Conservation (phyloP, 2,797 vertebrate genomes). For the Petrocephalus sullivani region DNA sequence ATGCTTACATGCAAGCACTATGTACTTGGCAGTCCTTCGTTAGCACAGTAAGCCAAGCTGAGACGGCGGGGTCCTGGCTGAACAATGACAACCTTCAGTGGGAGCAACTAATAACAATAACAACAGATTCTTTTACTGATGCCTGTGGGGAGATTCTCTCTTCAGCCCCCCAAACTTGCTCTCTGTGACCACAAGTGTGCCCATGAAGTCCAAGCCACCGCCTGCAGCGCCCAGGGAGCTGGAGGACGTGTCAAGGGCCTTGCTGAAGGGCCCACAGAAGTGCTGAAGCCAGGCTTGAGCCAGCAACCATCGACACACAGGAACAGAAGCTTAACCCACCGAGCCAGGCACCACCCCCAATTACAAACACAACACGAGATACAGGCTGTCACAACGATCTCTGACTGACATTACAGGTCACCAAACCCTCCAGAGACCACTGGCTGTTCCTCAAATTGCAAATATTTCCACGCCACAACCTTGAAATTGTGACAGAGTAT, state of each 20-base stretch:
- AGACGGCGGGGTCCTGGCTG: constrained; percentile 35
- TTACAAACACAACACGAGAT: background rate
- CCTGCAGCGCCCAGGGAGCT: too few relatives aligned
- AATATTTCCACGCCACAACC: background rate
- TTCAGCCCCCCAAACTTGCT: too few relatives aligned
- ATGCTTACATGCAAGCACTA: background rate
- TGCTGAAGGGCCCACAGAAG: too few relatives aligned
- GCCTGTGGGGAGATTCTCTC: too few relatives aligned
- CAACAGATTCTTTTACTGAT: too few relatives aligned
- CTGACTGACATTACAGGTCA: background rate
- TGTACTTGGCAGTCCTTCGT: background rate
- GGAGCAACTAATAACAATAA: constrained; percentile 2
- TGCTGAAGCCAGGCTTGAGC: too few relatives aligned
- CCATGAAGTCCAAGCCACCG: too few relatives aligned
- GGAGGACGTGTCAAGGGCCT: too few relatives aligned
- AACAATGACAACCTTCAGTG: constrained; percentile 44
- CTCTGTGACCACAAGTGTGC: too few relatives aligned
- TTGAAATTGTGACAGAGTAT: background rate
- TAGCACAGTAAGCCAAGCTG: background rate
- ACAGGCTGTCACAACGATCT: background rate
- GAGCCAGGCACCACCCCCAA: background rate
- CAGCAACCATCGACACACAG: too few relatives aligned
- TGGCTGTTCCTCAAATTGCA: background rate
- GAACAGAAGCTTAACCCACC: too few relatives aligned
- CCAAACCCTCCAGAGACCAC: background rate